Conservation (phyloP, 1,140 invertebrate species). For the Uloborus diversus region DNA sequence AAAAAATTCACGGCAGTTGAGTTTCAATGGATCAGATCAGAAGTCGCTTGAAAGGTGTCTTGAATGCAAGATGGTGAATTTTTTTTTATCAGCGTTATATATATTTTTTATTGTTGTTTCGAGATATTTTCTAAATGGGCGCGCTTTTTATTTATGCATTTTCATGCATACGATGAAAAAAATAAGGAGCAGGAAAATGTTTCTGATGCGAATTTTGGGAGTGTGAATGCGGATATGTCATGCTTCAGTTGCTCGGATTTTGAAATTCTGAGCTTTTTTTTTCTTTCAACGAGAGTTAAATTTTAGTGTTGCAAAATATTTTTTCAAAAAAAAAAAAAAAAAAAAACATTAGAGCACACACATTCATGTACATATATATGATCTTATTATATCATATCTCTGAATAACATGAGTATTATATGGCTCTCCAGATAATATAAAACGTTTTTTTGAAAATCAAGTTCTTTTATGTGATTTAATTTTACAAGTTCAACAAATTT, state of each 20-base stretch:
- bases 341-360: too few species aligned
- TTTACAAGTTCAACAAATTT: too few species aligned
- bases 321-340: neutral
- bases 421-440: too few species aligned
- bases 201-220: neutral
- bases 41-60: conserved; percentile 12
- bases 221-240: neutral
- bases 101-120: conserved; percentile 2
- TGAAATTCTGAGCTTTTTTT: neutral
- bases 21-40: conserved; percentile 15
- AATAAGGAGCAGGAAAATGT: neutral
- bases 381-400: too few species aligned
- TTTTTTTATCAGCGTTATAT: neutral
- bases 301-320: too few species aligned
- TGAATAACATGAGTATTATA: too few species aligned
- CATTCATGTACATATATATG: neutral
- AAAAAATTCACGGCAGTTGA: conserved; percentile 19
- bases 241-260: neutral
- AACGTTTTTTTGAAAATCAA: too few species aligned
- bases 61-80: conserved; percentile 7
- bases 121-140: conserved; percentile 14
- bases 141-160: too few species aligned
- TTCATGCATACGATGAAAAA: neutral
- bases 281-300: too few species aligned
- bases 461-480: too few species aligned